Base-by-base conservation (phyloP, 2,888 invertebrate genomes). In the Drosophila testacea region DNA sequence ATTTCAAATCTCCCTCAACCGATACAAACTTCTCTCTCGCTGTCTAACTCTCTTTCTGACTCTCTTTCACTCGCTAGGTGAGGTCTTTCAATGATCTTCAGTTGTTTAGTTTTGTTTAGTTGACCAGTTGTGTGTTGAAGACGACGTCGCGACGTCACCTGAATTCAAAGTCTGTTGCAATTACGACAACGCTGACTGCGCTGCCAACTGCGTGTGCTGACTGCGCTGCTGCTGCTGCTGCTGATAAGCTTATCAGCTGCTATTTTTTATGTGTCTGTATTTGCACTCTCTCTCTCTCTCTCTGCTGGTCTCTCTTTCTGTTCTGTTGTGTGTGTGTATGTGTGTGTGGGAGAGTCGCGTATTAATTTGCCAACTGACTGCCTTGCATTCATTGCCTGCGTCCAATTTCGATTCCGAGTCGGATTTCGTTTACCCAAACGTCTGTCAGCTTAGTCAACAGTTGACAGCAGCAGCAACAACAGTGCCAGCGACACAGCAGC, bases 241-340 rank as follows among this genome's bases (percentile, higher is more conserved):
- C 83, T 83, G 82, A 83, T 88, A 83, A 82, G 81, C 89, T 83
- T 89, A 83, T 83, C 89, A 89, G 75, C 69, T 70, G 81, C 22
- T 50, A 34, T 34, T 48, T 42, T 32, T 32, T 48, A 27, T 51
- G 34, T 50, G 27, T 9, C 36, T 34, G 50, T 50, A 34, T 48
- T 51, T 27, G 44, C 56, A 57, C 57, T 27, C 41, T 38, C 22
- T 7, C 32, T 34, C 27, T 10, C 41, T n/a, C 52, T n/a, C 13
- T 4, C 46, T 41, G 2, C 30, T 30, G 7, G 6, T 30, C 30
- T 34, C 16, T 42, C 13, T 5, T 16, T 4, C 61, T 39, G 46
- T 34, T 38, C 4, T 1, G 16, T 6, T 54, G 30, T 32, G 62
- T 59, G 41, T 13, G 55, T 44, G 59, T n/a, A 22, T 54, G 30